Conservation (phyloP, 2,113 vertebrate genomes). For the Onychorhynchus coronatus region DNA sequence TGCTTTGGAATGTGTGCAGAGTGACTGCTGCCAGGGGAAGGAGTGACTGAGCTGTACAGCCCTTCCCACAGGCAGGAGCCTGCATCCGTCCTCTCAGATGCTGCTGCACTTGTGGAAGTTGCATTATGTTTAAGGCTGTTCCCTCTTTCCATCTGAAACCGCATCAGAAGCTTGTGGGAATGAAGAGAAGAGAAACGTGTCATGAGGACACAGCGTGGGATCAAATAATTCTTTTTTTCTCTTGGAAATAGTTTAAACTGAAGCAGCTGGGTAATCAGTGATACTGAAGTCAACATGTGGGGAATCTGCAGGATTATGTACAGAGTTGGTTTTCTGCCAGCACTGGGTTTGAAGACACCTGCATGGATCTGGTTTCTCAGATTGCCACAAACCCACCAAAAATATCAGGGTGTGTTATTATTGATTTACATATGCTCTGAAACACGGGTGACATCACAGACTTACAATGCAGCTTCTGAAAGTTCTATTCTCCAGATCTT, state of each 20-base stretch:
- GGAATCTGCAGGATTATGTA: not conserved
- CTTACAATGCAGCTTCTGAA: not conserved
- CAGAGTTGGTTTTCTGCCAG: not conserved
- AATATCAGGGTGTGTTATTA: not conserved
- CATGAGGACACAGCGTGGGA: not conserved
- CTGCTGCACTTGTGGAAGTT: not conserved
- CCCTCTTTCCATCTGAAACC: not conserved
- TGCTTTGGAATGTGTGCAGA: fast-evolving
- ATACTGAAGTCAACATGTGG: not conserved
- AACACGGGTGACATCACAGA: not conserved
- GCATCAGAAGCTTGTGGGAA: not conserved
- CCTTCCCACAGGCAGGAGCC: not conserved
- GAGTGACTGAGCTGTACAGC: fast-evolving
- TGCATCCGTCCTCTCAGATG: not conserved
- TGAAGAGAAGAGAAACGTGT: not conserved
- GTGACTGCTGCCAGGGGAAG: not conserved
- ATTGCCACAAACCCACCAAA: not conserved
- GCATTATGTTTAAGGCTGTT: not conserved
- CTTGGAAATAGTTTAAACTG: not conserved
- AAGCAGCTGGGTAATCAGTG: not conserved
- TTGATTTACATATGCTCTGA: not conserved
- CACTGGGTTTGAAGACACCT: not conserved
- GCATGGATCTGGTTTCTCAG: not conserved
- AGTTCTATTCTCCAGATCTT: not conserved
- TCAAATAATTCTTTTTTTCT: not conserved